phyloP scores from a whole-genome alignment of 2,113 vertebrate genomes.

The Melanerpes aurifrons region DNA sequence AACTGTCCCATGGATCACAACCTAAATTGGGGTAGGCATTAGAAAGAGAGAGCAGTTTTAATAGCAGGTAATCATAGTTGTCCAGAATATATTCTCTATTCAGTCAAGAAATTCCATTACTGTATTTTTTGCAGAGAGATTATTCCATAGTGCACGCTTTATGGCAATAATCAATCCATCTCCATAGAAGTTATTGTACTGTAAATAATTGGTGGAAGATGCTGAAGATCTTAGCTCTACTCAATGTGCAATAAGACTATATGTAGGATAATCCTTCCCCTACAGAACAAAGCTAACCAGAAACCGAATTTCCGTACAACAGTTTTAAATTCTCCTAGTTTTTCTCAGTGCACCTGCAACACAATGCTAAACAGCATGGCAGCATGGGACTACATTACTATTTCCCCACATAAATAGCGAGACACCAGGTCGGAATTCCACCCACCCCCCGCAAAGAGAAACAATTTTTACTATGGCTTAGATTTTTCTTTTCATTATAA shows the following conservation, averaged over 20 bases:
- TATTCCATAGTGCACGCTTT: background rate
- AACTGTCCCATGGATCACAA: background rate
- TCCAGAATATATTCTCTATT: background rate
- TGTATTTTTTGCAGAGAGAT: background rate
- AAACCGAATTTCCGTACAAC: background rate
- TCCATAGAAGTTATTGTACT: background rate
- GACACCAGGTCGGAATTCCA: background rate
- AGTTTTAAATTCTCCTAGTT: background rate
- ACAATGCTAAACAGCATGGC: background rate
- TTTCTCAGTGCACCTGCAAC: background rate
- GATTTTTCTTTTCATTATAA: background rate
- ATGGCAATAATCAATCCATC: background rate
- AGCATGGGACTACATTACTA: background rate
- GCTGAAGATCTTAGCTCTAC: background rate
- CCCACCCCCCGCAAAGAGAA: background rate
- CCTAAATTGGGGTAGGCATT: background rate
- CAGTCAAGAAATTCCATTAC: background rate
- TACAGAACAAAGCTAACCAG: background rate
- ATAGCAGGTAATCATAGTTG: background rate
- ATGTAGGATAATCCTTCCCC: background rate
- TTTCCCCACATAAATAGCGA: background rate
- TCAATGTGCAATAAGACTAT: background rate
- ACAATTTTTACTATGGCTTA: fast-evolving
- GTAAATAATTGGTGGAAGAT: background rate
- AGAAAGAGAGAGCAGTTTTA: background rate